Conservation (phyloP, 2,113 vertebrate genomes). For the Procavia capensis region DNA sequence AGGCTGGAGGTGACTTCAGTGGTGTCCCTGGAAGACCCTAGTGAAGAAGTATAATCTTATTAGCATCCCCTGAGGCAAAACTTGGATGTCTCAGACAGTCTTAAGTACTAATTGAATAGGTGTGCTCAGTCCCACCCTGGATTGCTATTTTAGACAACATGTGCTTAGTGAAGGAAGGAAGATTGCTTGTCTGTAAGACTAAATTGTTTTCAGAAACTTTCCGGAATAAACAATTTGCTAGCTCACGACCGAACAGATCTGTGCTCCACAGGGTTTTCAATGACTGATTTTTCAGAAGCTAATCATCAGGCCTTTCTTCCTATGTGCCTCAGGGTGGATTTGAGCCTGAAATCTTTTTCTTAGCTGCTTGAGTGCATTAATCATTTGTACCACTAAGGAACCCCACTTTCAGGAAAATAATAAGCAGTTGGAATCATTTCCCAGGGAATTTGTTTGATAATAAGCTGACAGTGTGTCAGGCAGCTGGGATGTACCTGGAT, state of each 20-base stretch:
- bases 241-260: not conserved
- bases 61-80: not conserved
- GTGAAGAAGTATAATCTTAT: not conserved
- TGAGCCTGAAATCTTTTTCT: too few species aligned
- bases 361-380: too few species aligned
- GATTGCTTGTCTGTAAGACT: not conserved
- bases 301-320: too few species aligned
- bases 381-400: too few species aligned
- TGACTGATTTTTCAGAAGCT: too few species aligned
- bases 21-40: not conserved
- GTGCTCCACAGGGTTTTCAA: not conserved
- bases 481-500: too few species aligned
- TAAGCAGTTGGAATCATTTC: not conserved
- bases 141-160: not conserved
- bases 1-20: too few species aligned
- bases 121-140: not conserved
- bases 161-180: not conserved
- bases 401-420: not conserved
- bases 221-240: not conserved
- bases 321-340: too few species aligned
- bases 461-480: not conserved
- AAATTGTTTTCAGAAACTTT: not conserved
- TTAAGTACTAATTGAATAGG: not conserved
- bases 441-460: not conserved
- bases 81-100: not conserved